Conservation (phyloP, 1,140 invertebrate genomes). For the Heliconius himera region DNA sequence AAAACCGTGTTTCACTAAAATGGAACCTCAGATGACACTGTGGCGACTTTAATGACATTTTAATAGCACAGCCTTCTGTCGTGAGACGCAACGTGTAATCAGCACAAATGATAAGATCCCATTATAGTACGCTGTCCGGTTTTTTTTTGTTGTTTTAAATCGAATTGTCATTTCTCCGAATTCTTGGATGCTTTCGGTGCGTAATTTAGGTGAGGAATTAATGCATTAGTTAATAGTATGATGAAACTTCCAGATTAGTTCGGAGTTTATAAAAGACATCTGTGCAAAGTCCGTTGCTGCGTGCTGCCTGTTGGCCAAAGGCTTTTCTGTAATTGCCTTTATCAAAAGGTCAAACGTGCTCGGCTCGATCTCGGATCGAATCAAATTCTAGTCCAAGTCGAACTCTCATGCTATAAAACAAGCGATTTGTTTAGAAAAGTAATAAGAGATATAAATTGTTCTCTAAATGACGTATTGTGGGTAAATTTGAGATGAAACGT, state of each 20-base stretch:
- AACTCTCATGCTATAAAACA: constrained; percentile 45
- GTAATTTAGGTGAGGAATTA: constrained; percentile 36
- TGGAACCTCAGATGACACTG: constrained; percentile 74
- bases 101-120: constrained; percentile 72
- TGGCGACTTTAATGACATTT: constrained; percentile 78
- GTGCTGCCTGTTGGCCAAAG: constrained; percentile 42
- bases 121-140: constrained; percentile 48
- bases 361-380: constrained; percentile 48
- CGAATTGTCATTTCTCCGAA: constrained; percentile 60
- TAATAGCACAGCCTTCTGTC: constrained; percentile 77
- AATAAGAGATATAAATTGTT: constrained; percentile 36
- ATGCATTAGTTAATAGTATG: constrained; percentile 32
- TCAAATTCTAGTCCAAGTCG: constrained; percentile 47
- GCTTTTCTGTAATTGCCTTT: constrained; percentile 52
- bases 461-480: constrained; percentile 41
- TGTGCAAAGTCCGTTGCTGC: constrained; percentile 41
- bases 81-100: constrained; percentile 70
- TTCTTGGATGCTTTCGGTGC: constrained; percentile 15
- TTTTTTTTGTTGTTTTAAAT: constrained; percentile 60
- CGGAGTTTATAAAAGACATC: constrained; percentile 38
- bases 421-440: constrained; percentile 38
- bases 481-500: constrained; percentile 34
- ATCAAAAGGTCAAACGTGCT: constrained; percentile 57
- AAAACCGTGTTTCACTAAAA: constrained; percentile 73
- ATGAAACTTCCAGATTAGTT: constrained; percentile 36